A percentile compares a stretch with the other conserved stretches of the same genome.
phyloP scores from a whole-genome alignment of 2,888 invertebrate species.

The Octonoba sinensis region DNA sequence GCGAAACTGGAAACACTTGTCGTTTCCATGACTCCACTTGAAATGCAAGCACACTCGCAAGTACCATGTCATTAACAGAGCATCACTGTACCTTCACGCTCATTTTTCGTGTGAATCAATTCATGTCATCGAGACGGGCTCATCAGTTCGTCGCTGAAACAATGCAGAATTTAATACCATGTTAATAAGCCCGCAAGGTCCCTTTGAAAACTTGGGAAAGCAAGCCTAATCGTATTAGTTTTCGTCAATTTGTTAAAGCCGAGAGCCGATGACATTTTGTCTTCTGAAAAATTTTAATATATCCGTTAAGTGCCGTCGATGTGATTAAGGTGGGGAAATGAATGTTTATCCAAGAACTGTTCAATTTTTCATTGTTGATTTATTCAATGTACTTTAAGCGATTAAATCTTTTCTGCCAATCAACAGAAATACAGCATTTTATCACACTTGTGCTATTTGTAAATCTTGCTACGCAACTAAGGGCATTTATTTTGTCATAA shows the following conservation, averaged over 20 bases:
- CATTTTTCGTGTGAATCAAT: conserved; percentile 34
- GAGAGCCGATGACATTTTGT: background rate
- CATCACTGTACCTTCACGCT: conserved; percentile 8
- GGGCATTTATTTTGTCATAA: no score
- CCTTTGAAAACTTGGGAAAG: conserved; percentile 7
- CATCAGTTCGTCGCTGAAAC: conserved; percentile 12
- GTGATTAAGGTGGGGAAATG: no score
- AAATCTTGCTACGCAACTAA: no score
- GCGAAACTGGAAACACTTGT: no score
- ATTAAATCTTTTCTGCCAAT: no score
- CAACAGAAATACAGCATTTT: no score
- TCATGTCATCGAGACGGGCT: background rate
- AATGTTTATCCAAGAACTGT: no score
- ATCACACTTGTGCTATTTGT: no score
- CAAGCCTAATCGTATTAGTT: conserved; percentile 19
- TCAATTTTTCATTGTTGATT: no score
- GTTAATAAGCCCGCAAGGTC: conserved; percentile 17
- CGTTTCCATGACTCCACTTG: background rate
- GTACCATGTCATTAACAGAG: conserved; percentile 4
- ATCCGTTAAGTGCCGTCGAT: no score
- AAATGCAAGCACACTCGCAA: conserved; percentile 7
- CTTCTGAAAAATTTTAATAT: no score
- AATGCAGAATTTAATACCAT: conserved; percentile 34
- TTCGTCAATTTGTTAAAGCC: conserved; percentile 6
- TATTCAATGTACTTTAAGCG: no score